These are phyloP conservation scores for Orbicella faveolata DNA, from an alignment of 64 coral and sea anemone genomes.

Conservation along the genomic window DNA sequence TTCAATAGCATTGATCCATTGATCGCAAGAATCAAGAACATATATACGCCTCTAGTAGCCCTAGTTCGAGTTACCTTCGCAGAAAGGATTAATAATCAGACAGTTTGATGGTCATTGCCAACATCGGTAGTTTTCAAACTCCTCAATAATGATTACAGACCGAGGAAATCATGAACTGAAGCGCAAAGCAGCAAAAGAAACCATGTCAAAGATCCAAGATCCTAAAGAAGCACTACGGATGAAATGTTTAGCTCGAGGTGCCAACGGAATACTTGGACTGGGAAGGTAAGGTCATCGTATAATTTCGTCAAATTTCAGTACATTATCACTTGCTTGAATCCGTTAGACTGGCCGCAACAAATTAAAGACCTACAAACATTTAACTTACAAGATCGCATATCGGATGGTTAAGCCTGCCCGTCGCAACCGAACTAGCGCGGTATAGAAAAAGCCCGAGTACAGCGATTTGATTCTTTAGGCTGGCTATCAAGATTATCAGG, in stretches of 20 bases:
- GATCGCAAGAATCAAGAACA: neutral
- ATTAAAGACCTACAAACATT: too few relatives aligned
- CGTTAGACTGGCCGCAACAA: too few relatives aligned
- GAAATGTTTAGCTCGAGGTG: slow-evolving; percentile 54
- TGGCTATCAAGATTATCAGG: too few relatives aligned
- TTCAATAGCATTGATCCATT: neutral
- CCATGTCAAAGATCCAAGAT: slow-evolving; percentile 2
- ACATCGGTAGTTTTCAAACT: neutral
- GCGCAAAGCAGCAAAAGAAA: slow-evolving; percentile 26
- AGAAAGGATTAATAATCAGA: neutral
- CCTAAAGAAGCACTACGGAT: slow-evolving; percentile 31
- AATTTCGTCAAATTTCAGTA: too few relatives aligned
- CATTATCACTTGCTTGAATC: too few relatives aligned
- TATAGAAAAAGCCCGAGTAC: too few relatives aligned
- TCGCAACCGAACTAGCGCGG: too few relatives aligned
- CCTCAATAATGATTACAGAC: slow-evolving; percentile 46
- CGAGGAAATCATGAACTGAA: slow-evolving; percentile 36
- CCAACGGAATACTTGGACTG: slow-evolving; percentile 45
- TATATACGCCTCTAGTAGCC: too few relatives aligned
- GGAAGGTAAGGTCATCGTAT: slow-evolving; percentile 36
- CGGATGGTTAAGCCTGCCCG: too few relatives aligned
- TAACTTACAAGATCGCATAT: too few relatives aligned
- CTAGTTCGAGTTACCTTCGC: neutral
- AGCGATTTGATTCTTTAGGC: too few relatives aligned
- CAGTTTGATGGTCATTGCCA: neutral